phyloP scores from a whole-genome alignment of 2,797 vertebrate species.

The Prunella strophiata region DNA sequence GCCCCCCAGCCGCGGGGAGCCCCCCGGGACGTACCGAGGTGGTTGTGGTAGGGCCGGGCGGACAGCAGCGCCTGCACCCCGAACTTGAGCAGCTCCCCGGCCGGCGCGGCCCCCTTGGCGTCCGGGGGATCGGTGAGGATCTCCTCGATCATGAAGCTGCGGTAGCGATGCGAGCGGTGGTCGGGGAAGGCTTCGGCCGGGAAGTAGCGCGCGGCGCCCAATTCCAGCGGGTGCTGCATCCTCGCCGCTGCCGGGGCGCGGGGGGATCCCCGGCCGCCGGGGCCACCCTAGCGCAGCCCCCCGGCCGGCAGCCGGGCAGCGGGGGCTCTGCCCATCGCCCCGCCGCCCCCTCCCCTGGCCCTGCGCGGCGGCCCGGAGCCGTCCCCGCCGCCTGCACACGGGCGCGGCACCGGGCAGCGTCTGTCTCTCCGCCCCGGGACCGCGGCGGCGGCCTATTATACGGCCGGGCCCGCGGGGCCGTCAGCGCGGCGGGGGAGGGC shows the following conservation, averaged over 20 bases:
- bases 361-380: background rate
- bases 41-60: constrained; percentile 91
- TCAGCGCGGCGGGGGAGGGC: constrained; percentile 5
- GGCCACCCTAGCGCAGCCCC: constrained; percentile 5
- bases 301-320: background rate
- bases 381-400: constrained; percentile 32
- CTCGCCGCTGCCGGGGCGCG: background rate
- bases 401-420: constrained; percentile 31
- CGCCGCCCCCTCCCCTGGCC: background rate
- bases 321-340: constrained; percentile 37
- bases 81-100: constrained; percentile 92
- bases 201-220: constrained; percentile 86
- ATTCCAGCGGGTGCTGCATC: constrained; percentile 93
- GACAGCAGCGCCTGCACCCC: constrained; percentile 93
- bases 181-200: constrained; percentile 87
- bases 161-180: constrained; percentile 92
- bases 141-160: constrained; percentile 99
- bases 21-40: constrained; percentile 84
- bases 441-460: constrained; percentile 55
- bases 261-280: background rate
- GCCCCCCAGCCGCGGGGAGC: background rate
- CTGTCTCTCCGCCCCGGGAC: constrained; percentile 54
- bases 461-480: background rate
- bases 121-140: constrained; percentile 93
- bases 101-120: constrained; percentile 84